Percentiles rank a stretch among this genome's conserved stretches.
These are phyloP conservation scores for Rhinogobio ventralis DNA, from an alignment of 2,797 vertebrate species.

Conservation along the genomic window DNA sequence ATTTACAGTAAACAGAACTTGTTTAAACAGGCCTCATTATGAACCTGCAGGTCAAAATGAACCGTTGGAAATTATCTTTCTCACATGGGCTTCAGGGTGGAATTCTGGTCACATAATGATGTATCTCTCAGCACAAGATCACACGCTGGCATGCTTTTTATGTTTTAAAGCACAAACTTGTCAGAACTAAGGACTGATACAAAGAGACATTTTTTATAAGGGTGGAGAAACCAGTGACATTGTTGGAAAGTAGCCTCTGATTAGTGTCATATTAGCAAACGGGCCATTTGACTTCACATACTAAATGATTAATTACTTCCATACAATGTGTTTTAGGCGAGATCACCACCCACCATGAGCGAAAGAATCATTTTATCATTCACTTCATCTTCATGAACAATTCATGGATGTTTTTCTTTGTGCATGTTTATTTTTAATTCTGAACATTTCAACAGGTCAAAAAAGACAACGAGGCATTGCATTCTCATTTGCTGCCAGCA, in stretches of 20 bases:
- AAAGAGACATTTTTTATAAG: background rate
- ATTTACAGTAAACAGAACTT: conserved; percentile 45
- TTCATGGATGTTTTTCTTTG: background rate
- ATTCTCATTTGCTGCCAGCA: conserved; percentile 7
- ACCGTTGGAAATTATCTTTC: background rate
- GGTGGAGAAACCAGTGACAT: conserved; percentile 62
- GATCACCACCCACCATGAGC: conserved; percentile 50
- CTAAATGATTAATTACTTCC: conserved; percentile 66
- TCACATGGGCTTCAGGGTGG: background rate
- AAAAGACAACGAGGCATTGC: background rate
- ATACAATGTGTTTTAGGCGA: conserved; percentile 50
- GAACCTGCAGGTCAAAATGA: conserved; percentile 12
- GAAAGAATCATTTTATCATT: conserved; percentile 60
- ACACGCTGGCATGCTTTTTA: background rate
- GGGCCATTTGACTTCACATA: conserved; percentile 67
- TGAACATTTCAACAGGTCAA: conserved; percentile 41
- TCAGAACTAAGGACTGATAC: background rate
- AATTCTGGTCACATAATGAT: conserved; percentile 26
- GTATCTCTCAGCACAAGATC: conserved; percentile 21
- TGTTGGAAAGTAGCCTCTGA: conserved; percentile 65
- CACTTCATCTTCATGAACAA: background rate
- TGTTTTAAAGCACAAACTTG: conserved; percentile 2
- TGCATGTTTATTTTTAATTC: background rate
- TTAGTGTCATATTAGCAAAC: conserved; percentile 65
- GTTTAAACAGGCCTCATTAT: conserved; percentile 18